These are phyloP conservation scores for Drosophila nigricruria DNA, from an alignment of 2,888 invertebrate genomes.

Conservation along the genomic window DNA sequence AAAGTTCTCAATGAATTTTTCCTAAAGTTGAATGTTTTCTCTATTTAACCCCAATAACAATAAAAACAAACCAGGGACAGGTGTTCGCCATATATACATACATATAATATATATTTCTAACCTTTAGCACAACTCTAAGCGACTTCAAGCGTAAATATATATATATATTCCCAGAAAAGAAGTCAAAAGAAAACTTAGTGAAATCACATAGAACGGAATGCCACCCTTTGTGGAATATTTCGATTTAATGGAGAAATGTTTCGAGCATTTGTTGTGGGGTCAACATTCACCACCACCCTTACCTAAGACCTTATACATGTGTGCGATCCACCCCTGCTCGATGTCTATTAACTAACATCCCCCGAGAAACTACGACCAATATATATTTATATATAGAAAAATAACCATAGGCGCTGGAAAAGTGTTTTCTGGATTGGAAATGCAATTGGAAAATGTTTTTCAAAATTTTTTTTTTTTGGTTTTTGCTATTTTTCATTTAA, in stretches of 20 bases:
- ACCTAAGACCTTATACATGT: neutral
- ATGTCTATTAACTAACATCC: constrained; percentile 42
- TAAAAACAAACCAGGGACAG: constrained; percentile 7
- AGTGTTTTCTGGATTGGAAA: constrained; percentile 39
- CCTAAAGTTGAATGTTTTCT: neutral
- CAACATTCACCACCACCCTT: constrained; percentile 45
- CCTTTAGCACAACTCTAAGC: constrained; percentile 2
- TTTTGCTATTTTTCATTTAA: constrained; percentile 4
- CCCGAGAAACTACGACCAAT: constrained; percentile 15
- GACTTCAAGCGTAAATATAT: constrained; percentile 7
- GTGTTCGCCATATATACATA: neutral
- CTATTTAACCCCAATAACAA: neutral
- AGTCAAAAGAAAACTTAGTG: constrained; percentile 29
- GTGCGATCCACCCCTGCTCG: constrained; percentile 45
- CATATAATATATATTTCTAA: neutral
- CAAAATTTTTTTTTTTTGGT: constrained; percentile 33
- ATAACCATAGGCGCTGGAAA: constrained; percentile 29
- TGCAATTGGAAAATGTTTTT: constrained; percentile 41
- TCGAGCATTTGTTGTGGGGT: constrained; percentile 39
- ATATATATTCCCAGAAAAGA: constrained; percentile 1
- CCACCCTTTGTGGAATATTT: constrained; percentile 44
- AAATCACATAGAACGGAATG: constrained; percentile 45
- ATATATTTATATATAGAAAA: constrained; percentile 13
- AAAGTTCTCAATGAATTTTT: neutral
- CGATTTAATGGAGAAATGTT: constrained; percentile 31